Conservation (phyloP, 2,797 vertebrate species). For the Hoplostethus atlanticus region DNA sequence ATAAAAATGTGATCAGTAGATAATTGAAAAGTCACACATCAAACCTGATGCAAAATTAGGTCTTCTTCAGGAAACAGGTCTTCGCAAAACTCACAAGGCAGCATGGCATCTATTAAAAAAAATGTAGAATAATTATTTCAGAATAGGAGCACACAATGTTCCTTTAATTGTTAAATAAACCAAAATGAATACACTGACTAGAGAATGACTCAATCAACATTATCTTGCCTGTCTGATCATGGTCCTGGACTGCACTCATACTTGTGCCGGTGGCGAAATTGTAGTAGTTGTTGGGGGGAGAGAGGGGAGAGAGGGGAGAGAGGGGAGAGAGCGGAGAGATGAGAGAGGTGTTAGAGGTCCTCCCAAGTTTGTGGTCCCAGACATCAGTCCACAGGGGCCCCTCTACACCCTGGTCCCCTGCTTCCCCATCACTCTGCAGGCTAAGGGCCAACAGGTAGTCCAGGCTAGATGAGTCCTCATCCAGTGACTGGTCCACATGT, state of each 20-base stretch:
- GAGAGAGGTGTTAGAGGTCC: slow-evolving; percentile 52
- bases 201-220: background rate
- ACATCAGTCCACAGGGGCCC: slow-evolving; percentile 80
- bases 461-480: slow-evolving; percentile 85
- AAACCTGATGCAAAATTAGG: slow-evolving; percentile 96
- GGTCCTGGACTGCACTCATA: slow-evolving; percentile 51
- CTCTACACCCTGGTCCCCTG: slow-evolving; percentile 77
- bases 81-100: slow-evolving; percentile 98
- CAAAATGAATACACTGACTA: slow-evolving; percentile 1
- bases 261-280: slow-evolving; percentile 49
- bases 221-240: slow-evolving; percentile 69
- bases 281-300: slow-evolving; percentile 73
- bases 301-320: slow-evolving; percentile 42
- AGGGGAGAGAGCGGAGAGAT: slow-evolving; percentile 38
- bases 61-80: slow-evolving; percentile 95
- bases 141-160: background rate
- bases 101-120: slow-evolving; percentile 80
- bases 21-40: slow-evolving; percentile 6
- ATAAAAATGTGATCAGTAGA: too few species aligned
- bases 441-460: slow-evolving; percentile 94
- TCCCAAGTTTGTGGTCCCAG: slow-evolving; percentile 79
- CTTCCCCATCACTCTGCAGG: slow-evolving; percentile 85
- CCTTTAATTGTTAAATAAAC: background rate
- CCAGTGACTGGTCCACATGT: slow-evolving; percentile 47
- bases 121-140: slow-evolving; percentile 3